Conservation (phyloP, 92 coral and sea anemone genomes). For the Pocillopora grandis region DNA sequence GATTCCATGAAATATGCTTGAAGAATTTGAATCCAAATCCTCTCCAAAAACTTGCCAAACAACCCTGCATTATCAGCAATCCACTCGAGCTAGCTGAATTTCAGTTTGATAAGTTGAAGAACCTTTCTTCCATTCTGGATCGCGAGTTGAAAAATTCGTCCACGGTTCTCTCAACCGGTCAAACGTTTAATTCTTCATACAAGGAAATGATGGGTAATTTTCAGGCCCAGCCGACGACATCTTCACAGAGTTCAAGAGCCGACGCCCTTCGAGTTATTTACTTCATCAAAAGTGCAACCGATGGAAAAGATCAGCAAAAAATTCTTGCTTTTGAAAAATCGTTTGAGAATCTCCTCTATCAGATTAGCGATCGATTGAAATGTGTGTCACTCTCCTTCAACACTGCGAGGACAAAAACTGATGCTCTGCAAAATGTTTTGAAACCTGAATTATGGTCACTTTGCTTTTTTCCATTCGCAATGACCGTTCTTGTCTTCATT, state of each 20-base stretch:
- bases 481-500: neutral
- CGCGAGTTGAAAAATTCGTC: conserved; percentile 9
- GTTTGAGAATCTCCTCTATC: conserved; percentile 6
- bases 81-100: conserved; percentile 17
- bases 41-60: neutral
- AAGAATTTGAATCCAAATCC: neutral
- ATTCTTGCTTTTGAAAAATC: conserved; percentile 3
- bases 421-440: conserved; percentile 9
- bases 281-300: conserved; percentile 10
- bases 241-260: conserved; percentile 1
- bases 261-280: conserved; percentile 30
- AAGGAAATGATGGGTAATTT: neutral
- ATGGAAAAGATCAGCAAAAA: neutral
- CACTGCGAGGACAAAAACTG: neutral
- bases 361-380: neutral
- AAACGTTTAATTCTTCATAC: conserved; percentile 14
- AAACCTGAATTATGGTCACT: conserved; percentile 5
- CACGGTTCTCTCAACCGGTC: conserved; percentile 7
- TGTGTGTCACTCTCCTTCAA: conserved; percentile 9
- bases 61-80: conserved; percentile 2
- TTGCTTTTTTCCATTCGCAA: neutral
- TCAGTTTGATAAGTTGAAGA: neutral
- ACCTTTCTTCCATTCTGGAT: conserved; percentile 5
- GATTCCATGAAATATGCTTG: conserved; percentile 21
- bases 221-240: neutral